Evolutionary conservation across 2,797 vertebrate species (phyloP), one percentile per base, ranked within the genome.

Genomic region (Cephalopachus bancanus): DNA sequence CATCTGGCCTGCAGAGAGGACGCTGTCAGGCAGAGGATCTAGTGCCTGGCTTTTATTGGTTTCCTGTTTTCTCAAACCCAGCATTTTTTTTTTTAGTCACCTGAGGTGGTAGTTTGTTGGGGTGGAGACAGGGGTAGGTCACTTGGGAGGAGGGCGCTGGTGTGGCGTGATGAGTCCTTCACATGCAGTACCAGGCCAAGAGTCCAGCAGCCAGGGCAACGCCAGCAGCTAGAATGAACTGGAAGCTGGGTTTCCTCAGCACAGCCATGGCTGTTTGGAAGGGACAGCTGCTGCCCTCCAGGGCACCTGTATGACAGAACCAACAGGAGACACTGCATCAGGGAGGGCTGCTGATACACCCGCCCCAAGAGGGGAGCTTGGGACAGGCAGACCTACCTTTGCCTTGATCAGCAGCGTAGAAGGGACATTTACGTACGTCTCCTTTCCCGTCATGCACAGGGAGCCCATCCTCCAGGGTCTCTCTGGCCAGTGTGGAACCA

Each of bases 171-270:
- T 51, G 67, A 59, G 59, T 92, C 93, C 75, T 9, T 99, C 99
- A 99, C 99, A 99, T 99, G 95, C 99, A 80, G 98, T 99, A 99
- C 99, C 99, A 99, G 0, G 99, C 99, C 24, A 98, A 98, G 71
- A 99, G 97, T 96, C 99, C 99, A 0, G 99, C 99, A 10, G 98
- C 97, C 90, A 98, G 97, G 0, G 99, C 99, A 3, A 99, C 98
- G 60, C 99, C 99, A 24, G 99, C 98, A 0, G 99, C 99, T 80
- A 99, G 97, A 65, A 99, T 81, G 92, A 99, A 98, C 97, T 99
- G 99, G 83, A 99, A 98, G 4, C 99, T 98, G n/a, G 99, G 99
- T 93, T 99, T 99, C 97, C 98, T 98, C n/a, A 99, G 98, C 26
- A 99, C 11, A 0, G 98, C 98, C 97, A 99, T 17, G 0, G 98